Conservation (phyloP, 2,888 invertebrate genomes). For the Macropis europaea region DNA sequence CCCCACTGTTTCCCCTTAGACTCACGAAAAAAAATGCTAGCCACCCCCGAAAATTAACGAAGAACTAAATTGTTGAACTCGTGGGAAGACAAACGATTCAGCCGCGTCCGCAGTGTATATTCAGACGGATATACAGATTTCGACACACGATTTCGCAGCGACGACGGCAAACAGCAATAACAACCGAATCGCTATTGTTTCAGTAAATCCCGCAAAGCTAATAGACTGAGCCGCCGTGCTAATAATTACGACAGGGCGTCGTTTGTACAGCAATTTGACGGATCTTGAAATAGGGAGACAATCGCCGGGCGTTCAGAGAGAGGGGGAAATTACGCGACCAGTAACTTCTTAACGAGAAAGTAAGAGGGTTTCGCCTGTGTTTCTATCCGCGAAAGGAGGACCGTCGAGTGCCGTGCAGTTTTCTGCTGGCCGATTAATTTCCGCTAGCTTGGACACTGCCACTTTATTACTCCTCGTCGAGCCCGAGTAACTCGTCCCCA, state of each 20-base stretch:
- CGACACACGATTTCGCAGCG: background rate
- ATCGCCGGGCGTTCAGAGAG: too few species aligned
- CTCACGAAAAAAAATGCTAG: too few species aligned
- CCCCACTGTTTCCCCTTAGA: too few species aligned
- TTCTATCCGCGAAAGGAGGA: constrained; percentile 49
- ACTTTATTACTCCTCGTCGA: constrained; percentile 62
- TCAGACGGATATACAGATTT: too few species aligned
- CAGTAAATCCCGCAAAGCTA: background rate
- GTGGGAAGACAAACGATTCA: too few species aligned
- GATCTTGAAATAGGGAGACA: constrained; percentile 23
- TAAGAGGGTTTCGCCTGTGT: constrained; percentile 51
- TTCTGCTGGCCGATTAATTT: constrained; percentile 62
- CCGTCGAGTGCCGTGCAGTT: constrained; percentile 59
- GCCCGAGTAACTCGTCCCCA: constrained; percentile 55
- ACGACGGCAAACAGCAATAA: background rate
- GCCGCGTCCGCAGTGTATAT: too few species aligned
- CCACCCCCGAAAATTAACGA: too few species aligned
- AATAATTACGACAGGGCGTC: background rate
- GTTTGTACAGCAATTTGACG: constrained; percentile 27
- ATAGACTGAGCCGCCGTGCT: background rate
- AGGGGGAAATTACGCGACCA: constrained; percentile 50
- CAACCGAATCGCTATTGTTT: background rate
- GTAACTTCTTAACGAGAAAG: constrained; percentile 47
- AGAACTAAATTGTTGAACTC: too few species aligned
- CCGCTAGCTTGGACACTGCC: constrained; percentile 64